Evolutionary conservation across 23 tunicate genomes (phyloP), one percentile per base, ranked within the genome.

Genomic region (Styela clava): DNA sequence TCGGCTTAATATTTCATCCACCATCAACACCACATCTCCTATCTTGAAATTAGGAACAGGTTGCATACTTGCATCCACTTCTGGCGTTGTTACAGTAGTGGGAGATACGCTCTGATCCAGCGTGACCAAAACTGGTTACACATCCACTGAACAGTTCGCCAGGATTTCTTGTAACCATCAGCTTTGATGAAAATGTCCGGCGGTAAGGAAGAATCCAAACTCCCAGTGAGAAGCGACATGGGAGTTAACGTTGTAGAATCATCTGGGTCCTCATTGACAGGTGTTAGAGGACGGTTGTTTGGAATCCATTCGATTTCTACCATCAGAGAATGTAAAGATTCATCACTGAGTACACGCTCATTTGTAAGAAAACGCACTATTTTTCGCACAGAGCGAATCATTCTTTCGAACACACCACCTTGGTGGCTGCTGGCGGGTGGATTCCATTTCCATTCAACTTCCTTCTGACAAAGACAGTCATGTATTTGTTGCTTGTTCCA

Each of bases 261-360:
- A 25, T 33, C 33, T 0, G 88, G 85, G 74, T 79, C 88, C 52
- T 79, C 84, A 0, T 74, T 28, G 33, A 79, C 69, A 3, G 2
- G 69, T 31, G 88, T 85, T 0, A 85, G 69, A 3, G 88, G 88
- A 31, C 78, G 52, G 35, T 32, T 22, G 61, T 85, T 85, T 28
- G 79, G 18, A 24, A 85, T 85, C n/a, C 69, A 37, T 74, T 85
- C 88, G 63, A 56, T 20, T 20, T 20, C 63, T 18, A 18, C 18
- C 63, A 56, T 56, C 20, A 56, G 20, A 18, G 63, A 18, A 18
- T 18, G 63, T 56, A 56, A 20, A 18, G 63, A 56, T 18, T 56
- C 18, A 20, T 56, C 63, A 18, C 20, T 56, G 63, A 56, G 63
- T 18, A 20, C 63, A 18, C 63, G 18, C 20, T 56, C 63, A 18